Conservation (phyloP, 2,113 vertebrate species). For the Progne subis region DNA sequence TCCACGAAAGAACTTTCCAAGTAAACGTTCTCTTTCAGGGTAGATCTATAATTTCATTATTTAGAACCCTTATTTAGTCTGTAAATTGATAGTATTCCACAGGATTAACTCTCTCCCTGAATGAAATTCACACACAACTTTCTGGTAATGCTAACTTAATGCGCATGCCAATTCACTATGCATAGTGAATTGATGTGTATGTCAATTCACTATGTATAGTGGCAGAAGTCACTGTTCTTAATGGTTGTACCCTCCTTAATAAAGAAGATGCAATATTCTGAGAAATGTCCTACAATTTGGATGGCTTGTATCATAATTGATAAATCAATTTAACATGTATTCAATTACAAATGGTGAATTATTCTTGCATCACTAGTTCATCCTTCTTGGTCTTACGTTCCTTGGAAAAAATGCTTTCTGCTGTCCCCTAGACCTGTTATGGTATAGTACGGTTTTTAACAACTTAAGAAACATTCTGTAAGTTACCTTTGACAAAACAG, state of each 20-base stretch:
- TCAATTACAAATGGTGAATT: not conserved
- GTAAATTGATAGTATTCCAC: not conserved
- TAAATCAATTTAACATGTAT: not conserved
- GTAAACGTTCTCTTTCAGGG: not conserved
- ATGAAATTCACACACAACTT: not conserved
- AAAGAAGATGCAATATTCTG: not conserved
- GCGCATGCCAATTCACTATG: not conserved
- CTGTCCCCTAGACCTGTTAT: not conserved
- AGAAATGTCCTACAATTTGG: not conserved
- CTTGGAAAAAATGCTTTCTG: not conserved
- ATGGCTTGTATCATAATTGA: not conserved
- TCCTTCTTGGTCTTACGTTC: not conserved
- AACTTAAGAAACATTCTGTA: not conserved
- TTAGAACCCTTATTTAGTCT: not conserved
- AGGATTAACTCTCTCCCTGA: not conserved
- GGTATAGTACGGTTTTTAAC: not conserved
- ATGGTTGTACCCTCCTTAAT: not conserved
- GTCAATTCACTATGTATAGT: not conserved
- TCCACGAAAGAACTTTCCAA: not conserved
- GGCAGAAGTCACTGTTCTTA: not conserved
- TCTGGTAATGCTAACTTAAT: not conserved
- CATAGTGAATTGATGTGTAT: not conserved
- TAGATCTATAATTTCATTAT: not conserved
- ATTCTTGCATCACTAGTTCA: not conserved
- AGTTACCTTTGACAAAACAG: not conserved